phyloP scores from a whole-genome alignment of 2,888 invertebrate genomes.

The Galerucella nymphaeae region DNA sequence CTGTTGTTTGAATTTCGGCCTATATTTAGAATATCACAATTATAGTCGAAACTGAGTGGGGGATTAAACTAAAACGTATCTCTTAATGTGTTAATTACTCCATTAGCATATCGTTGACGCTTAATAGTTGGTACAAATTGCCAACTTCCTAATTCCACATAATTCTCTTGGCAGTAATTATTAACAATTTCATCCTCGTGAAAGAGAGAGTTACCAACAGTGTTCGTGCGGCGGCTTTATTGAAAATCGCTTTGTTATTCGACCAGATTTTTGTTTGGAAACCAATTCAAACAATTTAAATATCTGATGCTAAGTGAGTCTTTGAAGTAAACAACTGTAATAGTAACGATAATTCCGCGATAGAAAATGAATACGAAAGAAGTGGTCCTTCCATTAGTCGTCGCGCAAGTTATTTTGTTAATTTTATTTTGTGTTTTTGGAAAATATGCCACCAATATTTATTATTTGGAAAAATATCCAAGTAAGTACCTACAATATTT shows the following conservation, averaged over 20 bases:
- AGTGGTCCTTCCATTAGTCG: conserved; percentile 48
- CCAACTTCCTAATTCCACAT: conserved; percentile 31
- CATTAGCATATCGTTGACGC: conserved; percentile 19
- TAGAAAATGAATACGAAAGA: conserved; percentile 40
- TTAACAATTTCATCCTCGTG: conserved; percentile 19
- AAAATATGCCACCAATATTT: conserved; percentile 47
- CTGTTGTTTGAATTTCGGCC: not conserved
- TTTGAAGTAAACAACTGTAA: conserved; percentile 32
- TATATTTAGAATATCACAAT: conserved; percentile 8
- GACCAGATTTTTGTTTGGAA: conserved; percentile 19
- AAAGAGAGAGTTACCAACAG: conserved; percentile 19
- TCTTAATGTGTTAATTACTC: conserved; percentile 27
- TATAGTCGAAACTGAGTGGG: not conserved
- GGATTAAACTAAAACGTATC: not conserved
- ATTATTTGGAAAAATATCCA: conserved; percentile 51
- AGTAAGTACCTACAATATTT: conserved; percentile 52
- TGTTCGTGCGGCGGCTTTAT: conserved; percentile 34
- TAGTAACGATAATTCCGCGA: conserved; percentile 29
- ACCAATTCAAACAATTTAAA: conserved; percentile 32
- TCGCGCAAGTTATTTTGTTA: conserved; percentile 50
- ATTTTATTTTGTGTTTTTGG: conserved; percentile 55
- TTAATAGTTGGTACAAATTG: conserved; percentile 25
- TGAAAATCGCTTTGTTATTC: conserved; percentile 40
- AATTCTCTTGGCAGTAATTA: conserved; percentile 33
- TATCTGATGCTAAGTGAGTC: conserved; percentile 7